Evolutionary conservation across 2,113 vertebrate species (phyloP).

Genomic region (Eleginops maclovinus): DNA sequence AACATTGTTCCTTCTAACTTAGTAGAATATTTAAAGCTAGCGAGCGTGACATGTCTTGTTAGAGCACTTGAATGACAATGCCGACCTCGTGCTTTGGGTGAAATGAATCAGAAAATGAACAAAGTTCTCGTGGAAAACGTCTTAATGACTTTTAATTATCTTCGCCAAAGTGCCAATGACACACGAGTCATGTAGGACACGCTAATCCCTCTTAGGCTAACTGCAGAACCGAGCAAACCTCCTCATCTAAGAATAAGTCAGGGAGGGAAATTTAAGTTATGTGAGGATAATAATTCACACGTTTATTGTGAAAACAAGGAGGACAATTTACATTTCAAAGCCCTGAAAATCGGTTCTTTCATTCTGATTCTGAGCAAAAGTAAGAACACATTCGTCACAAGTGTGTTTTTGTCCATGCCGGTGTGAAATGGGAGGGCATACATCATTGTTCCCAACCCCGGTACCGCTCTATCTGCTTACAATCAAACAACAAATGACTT

Average conservation of each 20-base stretch:
- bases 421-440: too few relatives aligned
- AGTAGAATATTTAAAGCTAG: slow-evolving; percentile 20
- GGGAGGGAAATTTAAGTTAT: background rate
- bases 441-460: too few relatives aligned
- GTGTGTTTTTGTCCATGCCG: too few relatives aligned
- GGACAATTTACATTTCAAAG: too few relatives aligned
- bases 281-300: background rate
- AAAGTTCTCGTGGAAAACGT: slow-evolving; percentile 36
- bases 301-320: background rate
- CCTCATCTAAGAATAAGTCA: background rate
- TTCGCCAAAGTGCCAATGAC: slow-evolving; percentile 19
- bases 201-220: slow-evolving; percentile 16
- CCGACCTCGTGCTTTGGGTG: slow-evolving; percentile 17
- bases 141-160: slow-evolving; percentile 60
- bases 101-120: slow-evolving; percentile 65
- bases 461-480: too few relatives aligned
- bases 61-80: slow-evolving; percentile 33
- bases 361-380: too few relatives aligned
- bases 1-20: slow-evolving; percentile 1
- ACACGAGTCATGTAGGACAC: slow-evolving; percentile 11
- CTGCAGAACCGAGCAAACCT: slow-evolving; percentile 1
- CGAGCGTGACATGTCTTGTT: slow-evolving; percentile 21
- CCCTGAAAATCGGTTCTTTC: too few relatives aligned
- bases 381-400: too few relatives aligned
- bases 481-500: too few relatives aligned